Conservation (phyloP, 2,797 vertebrate genomes). For the Alectoris magna region DNA sequence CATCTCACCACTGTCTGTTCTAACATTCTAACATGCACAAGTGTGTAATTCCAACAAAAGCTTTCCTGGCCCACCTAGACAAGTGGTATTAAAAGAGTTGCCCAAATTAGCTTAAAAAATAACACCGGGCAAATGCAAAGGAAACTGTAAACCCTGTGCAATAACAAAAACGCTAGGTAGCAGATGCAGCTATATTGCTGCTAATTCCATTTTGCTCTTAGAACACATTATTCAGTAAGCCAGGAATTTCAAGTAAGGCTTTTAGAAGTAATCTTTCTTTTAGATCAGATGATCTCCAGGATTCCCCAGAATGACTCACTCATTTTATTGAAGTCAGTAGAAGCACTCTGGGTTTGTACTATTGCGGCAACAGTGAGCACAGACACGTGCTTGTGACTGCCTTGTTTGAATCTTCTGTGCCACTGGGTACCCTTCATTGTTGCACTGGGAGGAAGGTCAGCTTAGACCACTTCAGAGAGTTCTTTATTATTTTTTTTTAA, state of each 20-base stretch:
- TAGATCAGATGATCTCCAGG: background rate
- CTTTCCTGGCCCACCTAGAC: background rate
- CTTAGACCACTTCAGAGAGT: rapidly evolving
- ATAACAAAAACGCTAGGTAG: background rate
- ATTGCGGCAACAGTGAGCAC: rapidly evolving
- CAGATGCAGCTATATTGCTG: background rate
- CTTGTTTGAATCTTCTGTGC: background rate
- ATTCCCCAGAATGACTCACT: background rate
- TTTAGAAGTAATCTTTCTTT: background rate
- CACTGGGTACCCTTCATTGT: background rate
- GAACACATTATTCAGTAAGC: background rate
- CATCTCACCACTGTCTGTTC: background rate
- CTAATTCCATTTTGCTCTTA: background rate
- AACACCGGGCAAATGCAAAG: background rate
- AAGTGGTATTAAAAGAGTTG: background rate
- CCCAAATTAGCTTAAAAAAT: background rate
- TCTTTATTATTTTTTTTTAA: background rate
- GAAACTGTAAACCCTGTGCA: background rate
- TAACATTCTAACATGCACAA: background rate
- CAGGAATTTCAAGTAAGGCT: background rate
- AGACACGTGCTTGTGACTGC: rapidly evolving
- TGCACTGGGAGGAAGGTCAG: background rate
- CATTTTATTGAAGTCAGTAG: background rate
- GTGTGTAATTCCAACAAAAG: background rate
- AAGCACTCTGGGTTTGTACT: background rate